A percentile compares a stretch with the other conserved stretches of the same genome.
phyloP scores from a whole-genome alignment of 2,113 vertebrate genomes.

The Geothlypis trichas region DNA sequence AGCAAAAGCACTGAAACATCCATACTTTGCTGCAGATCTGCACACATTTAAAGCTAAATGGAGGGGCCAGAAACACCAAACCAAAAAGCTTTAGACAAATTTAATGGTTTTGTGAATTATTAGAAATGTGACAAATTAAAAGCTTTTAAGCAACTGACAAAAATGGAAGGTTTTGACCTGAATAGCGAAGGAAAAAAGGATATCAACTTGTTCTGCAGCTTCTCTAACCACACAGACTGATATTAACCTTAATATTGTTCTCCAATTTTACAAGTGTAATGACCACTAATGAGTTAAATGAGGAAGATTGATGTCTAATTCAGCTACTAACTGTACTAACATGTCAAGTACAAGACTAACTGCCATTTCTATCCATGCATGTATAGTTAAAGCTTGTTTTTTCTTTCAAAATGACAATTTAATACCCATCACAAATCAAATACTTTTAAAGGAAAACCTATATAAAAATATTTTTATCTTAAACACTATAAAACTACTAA shows the following conservation, averaged over 20 bases:
- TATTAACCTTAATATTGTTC: background rate
- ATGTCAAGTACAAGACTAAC: background rate
- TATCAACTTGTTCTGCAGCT: background rate
- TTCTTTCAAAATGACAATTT: background rate
- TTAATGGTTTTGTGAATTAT: background rate
- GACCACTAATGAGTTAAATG: background rate
- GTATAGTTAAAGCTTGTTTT: background rate
- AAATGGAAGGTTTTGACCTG: background rate
- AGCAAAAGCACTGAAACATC: background rate
- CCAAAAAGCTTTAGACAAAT: background rate
- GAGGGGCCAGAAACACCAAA: background rate
- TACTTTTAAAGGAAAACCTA: background rate
- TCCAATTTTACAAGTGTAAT: background rate
- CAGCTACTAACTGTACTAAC: background rate
- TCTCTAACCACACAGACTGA: background rate
- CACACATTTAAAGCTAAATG: background rate
- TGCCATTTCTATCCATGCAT: background rate
- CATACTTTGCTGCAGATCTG: background rate
- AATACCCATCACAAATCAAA: background rate
- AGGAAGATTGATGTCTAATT: background rate
- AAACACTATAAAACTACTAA: background rate
- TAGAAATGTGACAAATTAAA: background rate
- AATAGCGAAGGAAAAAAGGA: fast-evolving
- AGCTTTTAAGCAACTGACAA: background rate
- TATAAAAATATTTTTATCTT: background rate